Conservation (phyloP, 2,113 vertebrate species). For the Hippolais icterina region DNA sequence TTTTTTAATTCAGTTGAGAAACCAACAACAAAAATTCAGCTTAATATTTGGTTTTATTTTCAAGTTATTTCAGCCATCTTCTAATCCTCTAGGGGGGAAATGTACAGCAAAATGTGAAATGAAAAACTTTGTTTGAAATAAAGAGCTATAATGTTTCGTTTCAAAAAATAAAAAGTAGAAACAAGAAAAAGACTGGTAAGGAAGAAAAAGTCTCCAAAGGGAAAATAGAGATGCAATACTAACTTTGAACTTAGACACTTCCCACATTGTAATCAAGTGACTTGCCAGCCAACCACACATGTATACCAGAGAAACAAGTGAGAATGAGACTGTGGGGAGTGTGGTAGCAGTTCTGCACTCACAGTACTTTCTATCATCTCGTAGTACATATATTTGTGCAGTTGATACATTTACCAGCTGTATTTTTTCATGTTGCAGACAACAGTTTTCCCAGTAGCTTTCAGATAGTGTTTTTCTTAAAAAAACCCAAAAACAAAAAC, state of each 20-base stretch:
- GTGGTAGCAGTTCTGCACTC: constrained; percentile 41
- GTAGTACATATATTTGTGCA: neutral
- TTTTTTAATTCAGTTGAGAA: neutral
- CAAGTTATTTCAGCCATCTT: constrained; percentile 17
- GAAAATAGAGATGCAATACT: neutral
- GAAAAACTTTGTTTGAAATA: constrained; percentile 32
- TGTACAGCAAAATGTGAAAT: constrained; percentile 21
- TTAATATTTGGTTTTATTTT: constrained; percentile 47
- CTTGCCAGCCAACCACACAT: constrained; percentile 24
- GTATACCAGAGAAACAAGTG: constrained; percentile 36
- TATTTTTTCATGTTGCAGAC: neutral
- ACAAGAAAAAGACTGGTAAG: neutral
- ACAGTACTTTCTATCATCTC: constrained; percentile 25
- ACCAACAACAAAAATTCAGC: neutral
- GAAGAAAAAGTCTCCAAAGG: constrained; percentile 5
- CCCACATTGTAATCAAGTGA: constrained; percentile 36
- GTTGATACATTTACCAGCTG: neutral
- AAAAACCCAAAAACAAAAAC: neutral
- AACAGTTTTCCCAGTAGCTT: neutral
- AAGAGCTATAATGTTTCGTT: neutral
- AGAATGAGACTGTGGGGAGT: constrained; percentile 54
- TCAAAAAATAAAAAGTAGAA: neutral
- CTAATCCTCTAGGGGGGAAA: neutral
- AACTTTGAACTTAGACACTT: constrained; percentile 44
- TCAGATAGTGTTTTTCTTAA: neutral